Base-by-base conservation (phyloP, 2,113 vertebrate genomes). In the Chlorocebus sabaeus region DNA sequence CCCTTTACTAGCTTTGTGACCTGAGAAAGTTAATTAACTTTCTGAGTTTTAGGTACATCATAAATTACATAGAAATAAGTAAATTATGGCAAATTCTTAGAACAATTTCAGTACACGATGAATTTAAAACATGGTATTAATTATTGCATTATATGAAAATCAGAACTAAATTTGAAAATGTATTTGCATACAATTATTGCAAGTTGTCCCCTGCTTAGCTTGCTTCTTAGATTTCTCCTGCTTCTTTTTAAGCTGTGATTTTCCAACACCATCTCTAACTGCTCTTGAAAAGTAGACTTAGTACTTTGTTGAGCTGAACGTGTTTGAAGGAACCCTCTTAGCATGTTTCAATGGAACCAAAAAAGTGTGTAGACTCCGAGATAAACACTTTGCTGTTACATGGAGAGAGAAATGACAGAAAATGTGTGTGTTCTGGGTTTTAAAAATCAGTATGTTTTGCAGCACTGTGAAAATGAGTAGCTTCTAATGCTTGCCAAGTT, bases 401-500 rank as follows among this genome's bases (percentile, higher is more conserved):
- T 20, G 2, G 38, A 68, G 30, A 83, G 25, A 43, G 22, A 95
- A 96, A 89, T 52, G 61, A 85, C 7, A 81, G 94, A 70, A 89
- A 96, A 22, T 35, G 2, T 30, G 3, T 75, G 87, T 70, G 10
- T 52, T 97, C 57, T 82, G 45, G 27, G 38, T 96, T 97, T 90
- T 82, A 89, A 98, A 97, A 57, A 73, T 89, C 57, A 68, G 0
- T 59, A 6, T 68, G 2, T 87, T 82, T 30, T 35, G 73, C 89
- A 88, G 30, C 93, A n/a, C 52, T 72, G 48, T 95, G 89, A 90
- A 78, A 97, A 92, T 67, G 91, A 90, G 30, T 73, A 85, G 91
- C 48, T 83, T 96, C 93, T 82, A 2, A 8, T 43, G 55, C 64
- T 93, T 85, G 94, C 79, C 78, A 72, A 61, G 12, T 93, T 87